phyloP scores from a whole-genome alignment of 2,113 vertebrate genomes.

The Eubucco bourcierii region DNA sequence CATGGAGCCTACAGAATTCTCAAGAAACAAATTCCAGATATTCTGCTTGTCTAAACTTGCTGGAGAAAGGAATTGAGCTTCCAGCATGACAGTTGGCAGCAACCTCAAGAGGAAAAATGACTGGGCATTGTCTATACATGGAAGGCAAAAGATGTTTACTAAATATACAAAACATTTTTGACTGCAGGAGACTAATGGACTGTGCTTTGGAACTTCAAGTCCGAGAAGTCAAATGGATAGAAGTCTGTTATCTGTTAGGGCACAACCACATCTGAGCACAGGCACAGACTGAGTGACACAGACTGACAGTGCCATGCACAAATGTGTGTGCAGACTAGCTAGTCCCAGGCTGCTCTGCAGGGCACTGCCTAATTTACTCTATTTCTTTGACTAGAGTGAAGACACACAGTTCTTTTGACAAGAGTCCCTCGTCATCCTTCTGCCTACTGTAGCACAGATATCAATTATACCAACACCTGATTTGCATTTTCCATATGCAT shows the following conservation, averaged over 20 bases:
- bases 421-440: neutral
- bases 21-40: neutral
- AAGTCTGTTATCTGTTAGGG: neutral
- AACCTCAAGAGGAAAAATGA: neutral
- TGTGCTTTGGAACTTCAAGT: neutral
- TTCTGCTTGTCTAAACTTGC: neutral
- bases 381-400: neutral
- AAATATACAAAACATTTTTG: neutral
- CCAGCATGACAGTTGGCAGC: neutral
- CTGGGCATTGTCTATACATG: neutral
- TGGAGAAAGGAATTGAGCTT: neutral
- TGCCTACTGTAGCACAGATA: neutral
- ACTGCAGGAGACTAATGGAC: neutral
- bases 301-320: neutral
- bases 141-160: neutral
- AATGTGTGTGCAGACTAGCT: neutral
- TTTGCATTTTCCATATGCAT: conserved; percentile 2
- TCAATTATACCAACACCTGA: neutral
- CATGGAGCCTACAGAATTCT: neutral
- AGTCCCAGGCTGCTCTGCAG: neutral
- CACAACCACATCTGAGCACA: neutral
- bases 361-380: neutral
- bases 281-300: neutral
- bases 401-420: neutral
- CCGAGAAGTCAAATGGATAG: neutral